Evolutionary conservation across 2,113 vertebrate genomes (phyloP), one percentile per base, ranked within the genome.

Genomic region (Oenanthe oenanthe): DNA sequence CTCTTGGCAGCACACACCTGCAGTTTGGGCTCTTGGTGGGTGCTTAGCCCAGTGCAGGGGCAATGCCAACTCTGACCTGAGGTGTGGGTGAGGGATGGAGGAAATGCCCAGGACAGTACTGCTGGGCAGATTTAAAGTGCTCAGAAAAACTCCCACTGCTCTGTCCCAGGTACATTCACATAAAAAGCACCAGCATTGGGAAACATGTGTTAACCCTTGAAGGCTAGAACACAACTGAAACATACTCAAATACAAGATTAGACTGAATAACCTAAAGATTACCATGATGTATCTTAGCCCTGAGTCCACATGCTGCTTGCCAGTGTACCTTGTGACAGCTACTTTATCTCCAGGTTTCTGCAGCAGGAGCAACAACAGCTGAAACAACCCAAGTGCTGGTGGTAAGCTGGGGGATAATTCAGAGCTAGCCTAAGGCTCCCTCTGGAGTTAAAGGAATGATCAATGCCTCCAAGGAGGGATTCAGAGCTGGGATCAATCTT

Each of bases 351-450:
- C 29, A 62, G 21, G 26, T 40, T 75, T 88, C 73, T 82, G 77
- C 66, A 75, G 73, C 57, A 57, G 62, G 36, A 94, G 58, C 54
- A 85, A 0, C n/a, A 82, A 42, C 13, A 57, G 36, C 53, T 82
- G 66, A 73, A 88, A 85, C 36, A 48, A 88, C 53, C 12, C 74
- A 89, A 34, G 19, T 82, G 40, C 51, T 82, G 57, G 54, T 72
- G 66, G n/a, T 13, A 75, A 82, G 0, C 70, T 51, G 70, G 57
- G 92, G 66, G 36, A 61, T 85, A 89, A 85, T 45, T 79, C 71
- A 89, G 73, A 77, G 34, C 65, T 72, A 92, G 88, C 78, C 78
- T 89, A 45, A 96, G 58, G 93, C 92, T 96, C 93, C 82, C 92
- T 89, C 92, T 95, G 95, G 85, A 96, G 81, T 96, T 66, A 72